Conservation (phyloP, 2,797 vertebrate species). For the Amblyopsis hoosieri region DNA sequence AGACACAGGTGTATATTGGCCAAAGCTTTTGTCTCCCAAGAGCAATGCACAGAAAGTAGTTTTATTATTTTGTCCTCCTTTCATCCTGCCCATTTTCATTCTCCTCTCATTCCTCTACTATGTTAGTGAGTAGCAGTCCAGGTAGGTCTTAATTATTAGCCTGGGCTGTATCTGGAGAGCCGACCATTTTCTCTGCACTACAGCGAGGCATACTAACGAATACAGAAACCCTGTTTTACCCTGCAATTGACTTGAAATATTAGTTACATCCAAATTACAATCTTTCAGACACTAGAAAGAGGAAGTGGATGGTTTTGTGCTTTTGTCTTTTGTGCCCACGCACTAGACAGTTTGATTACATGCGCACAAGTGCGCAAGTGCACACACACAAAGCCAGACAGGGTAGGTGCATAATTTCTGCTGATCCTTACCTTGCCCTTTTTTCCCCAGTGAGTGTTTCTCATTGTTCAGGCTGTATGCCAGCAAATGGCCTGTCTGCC, state of each 20-base stretch:
- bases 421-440: constrained; percentile 12
- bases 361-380: too few species aligned
- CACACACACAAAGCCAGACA: neutral
- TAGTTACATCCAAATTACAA: constrained; percentile 6
- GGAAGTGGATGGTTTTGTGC: neutral
- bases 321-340: neutral
- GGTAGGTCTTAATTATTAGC: constrained; percentile 11
- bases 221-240: neutral
- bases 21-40: constrained; percentile 3
- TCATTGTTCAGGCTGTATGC: neutral
- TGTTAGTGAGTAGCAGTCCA: constrained; percentile 2
- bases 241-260: constrained; percentile 25
- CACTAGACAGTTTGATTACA: neutral
- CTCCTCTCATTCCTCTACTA: neutral
- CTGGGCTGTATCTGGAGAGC: neutral
- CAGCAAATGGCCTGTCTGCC: neutral
- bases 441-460: constrained; percentile 6
- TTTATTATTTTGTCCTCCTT: neutral
- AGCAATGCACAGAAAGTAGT: neutral
- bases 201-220: constrained; percentile 48
- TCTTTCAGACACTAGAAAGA: constrained; percentile 21
- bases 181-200: constrained; percentile 14
- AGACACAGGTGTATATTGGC: constrained; percentile 44
- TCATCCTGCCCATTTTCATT: neutral
- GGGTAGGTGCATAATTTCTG: neutral